Percentiles rank a stretch among this genome's conserved stretches.
These are phyloP conservation scores for Parus major DNA, from an alignment of 2,113 vertebrate species.

Conservation along the genomic window DNA sequence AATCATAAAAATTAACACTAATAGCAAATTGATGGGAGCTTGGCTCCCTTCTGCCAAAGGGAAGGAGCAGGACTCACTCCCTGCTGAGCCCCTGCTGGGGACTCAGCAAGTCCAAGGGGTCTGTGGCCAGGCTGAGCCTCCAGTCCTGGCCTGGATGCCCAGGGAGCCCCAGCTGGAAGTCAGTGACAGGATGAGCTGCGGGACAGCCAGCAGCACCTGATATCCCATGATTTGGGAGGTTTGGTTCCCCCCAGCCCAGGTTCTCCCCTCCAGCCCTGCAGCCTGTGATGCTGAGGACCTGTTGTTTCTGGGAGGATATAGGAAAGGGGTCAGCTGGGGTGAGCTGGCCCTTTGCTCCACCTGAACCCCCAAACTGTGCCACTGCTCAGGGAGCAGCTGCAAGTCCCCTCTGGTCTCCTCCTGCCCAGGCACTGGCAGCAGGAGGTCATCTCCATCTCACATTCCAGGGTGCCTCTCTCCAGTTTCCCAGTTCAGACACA, in stretches of 20 bases:
- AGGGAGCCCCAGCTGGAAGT: not conserved
- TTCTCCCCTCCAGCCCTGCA: not conserved
- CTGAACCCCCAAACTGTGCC: not conserved
- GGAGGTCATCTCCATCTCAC: not conserved
- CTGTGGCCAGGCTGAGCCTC: not conserved
- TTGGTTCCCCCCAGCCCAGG: not conserved
- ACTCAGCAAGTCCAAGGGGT: rapidly evolving
- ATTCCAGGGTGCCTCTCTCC: not conserved
- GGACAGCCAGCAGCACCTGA: not conserved
- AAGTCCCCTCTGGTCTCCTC: not conserved
- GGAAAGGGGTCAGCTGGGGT: not conserved
- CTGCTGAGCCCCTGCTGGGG: not conserved
- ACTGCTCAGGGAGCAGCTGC: not conserved
- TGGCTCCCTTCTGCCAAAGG: not conserved
- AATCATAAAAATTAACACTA: conserved; percentile 25
- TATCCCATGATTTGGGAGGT: rapidly evolving
- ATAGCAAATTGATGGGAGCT: not conserved
- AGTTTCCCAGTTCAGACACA: no score
- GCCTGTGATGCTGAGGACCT: not conserved
- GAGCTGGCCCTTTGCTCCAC: not conserved
- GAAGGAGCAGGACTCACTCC: not conserved
- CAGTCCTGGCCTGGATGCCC: not conserved
- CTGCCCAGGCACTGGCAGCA: rapidly evolving
- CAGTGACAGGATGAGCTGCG: rapidly evolving
- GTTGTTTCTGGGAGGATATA: rapidly evolving